Percentiles rank a stretch among this genome's conserved stretches.
These are phyloP conservation scores for Orchestes rusci DNA, from an alignment of 2,888 invertebrate genomes.

Conservation along the genomic window DNA sequence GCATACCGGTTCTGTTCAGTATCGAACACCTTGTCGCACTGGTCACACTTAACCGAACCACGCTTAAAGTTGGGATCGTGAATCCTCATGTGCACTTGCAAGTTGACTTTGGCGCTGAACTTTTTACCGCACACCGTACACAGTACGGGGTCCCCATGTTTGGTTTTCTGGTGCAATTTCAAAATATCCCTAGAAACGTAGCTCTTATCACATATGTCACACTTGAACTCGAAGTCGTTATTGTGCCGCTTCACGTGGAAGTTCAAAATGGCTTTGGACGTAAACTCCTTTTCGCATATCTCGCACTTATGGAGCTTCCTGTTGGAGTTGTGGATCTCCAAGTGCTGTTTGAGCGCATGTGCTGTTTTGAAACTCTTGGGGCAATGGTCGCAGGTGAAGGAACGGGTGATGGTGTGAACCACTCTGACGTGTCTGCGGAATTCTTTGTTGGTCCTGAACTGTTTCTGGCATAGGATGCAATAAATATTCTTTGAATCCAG, in stretches of 20 bases:
- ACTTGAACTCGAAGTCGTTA: conserved; percentile 29
- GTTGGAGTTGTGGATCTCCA: neutral
- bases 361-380: neutral
- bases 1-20: conserved; percentile 32
- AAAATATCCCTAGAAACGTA: conserved; percentile 41
- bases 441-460: no score
- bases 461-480: no score
- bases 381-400: no score
- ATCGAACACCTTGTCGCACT: conserved; percentile 32
- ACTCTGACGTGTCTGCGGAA: no score
- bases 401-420: no score
- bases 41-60: conserved; percentile 43
- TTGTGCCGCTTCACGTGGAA: conserved; percentile 40
- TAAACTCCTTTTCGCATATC: conserved; percentile 31
- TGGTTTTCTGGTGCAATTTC: conserved; percentile 43
- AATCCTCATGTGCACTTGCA: conserved; percentile 32
- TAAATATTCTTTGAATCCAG: no score
- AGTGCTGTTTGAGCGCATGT: no score
- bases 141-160: conserved; percentile 47
- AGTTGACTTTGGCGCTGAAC: conserved; percentile 43
- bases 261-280: conserved; percentile 40
- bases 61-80: conserved; percentile 43
- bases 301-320: conserved; percentile 3
- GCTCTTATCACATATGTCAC: conserved; percentile 41
- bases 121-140: conserved; percentile 32